phyloP scores from a whole-genome alignment of 1,140 invertebrate species.

The Eupeodes corollae region DNA sequence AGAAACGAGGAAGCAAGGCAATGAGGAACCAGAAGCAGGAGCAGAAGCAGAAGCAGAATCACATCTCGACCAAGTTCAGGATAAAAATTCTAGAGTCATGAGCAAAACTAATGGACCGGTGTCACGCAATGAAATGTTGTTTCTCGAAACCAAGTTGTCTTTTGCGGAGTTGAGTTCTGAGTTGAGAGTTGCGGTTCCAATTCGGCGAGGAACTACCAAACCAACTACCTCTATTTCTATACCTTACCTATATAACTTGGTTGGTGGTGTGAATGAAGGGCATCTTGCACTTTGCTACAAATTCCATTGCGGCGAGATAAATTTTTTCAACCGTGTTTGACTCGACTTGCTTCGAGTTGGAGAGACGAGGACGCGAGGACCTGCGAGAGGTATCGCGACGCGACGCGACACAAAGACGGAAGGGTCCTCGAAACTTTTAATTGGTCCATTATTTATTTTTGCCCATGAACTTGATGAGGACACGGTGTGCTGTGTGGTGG shows the following conservation, averaged over 20 bases:
- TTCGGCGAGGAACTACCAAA: no score
- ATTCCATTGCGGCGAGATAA: no score
- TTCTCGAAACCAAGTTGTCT: background rate
- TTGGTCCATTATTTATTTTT: background rate
- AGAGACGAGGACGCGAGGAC: no score
- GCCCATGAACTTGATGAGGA: background rate
- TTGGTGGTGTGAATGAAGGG: no score
- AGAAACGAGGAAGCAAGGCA: background rate
- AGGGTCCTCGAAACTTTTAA: background rate
- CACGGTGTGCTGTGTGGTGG: no score
- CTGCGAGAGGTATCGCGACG: background rate
- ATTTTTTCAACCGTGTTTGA: background rate
- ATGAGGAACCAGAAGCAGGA: background rate
- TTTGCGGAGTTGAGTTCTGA: background rate
- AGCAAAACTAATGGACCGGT: conserved; percentile 7
- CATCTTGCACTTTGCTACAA: no score
- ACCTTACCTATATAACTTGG: no score
- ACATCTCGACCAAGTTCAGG: background rate
- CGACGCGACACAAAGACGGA: no score
- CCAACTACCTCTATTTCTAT: no score
- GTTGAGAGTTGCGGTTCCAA: no score
- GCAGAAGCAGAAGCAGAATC: background rate
- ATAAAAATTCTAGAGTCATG: conserved; percentile 2
- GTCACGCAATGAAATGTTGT: conserved; percentile 4
- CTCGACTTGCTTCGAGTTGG: background rate